Conservation (phyloP, 35 echinoderm and acorn worm species). For the Stichopus chloronotus region DNA sequence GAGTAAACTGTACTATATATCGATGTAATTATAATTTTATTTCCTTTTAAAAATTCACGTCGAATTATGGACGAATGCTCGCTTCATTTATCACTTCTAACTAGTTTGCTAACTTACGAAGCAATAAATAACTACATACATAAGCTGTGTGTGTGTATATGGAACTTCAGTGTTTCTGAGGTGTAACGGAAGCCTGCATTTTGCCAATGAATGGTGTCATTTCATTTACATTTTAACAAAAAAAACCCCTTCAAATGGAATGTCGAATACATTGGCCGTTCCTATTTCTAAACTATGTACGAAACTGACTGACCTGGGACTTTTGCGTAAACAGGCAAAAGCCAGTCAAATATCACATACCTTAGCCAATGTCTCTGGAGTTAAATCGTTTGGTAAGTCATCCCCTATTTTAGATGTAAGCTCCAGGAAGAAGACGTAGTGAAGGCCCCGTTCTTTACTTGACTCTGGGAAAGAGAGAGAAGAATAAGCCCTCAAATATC, state of each 20-base stretch:
- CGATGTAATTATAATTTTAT: background rate
- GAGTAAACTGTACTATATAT: background rate
- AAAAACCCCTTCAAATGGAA: too few species aligned
- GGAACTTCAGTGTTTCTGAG: too few species aligned
- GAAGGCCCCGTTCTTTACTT: background rate
- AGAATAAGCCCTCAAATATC: background rate
- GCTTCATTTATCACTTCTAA: too few species aligned
- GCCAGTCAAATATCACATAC: background rate
- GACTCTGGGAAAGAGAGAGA: background rate
- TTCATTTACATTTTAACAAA: too few species aligned
- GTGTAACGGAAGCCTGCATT: too few species aligned
- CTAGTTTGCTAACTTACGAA: too few species aligned
- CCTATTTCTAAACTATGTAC: background rate
- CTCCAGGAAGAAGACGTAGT: constrained; percentile 8
- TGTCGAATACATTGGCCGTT: too few species aligned
- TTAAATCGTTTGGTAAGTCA: background rate
- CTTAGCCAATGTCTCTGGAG: background rate
- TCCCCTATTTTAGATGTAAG: background rate
- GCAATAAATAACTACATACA: too few species aligned
- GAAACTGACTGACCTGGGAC: background rate
- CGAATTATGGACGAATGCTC: too few species aligned
- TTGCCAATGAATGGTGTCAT: too few species aligned
- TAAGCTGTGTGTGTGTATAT: too few species aligned
- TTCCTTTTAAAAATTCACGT: too few species aligned
- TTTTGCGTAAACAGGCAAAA: background rate